These are phyloP conservation scores for Chironomus riparius DNA, from an alignment of 2,888 invertebrate species.

Conservation along the genomic window DNA sequence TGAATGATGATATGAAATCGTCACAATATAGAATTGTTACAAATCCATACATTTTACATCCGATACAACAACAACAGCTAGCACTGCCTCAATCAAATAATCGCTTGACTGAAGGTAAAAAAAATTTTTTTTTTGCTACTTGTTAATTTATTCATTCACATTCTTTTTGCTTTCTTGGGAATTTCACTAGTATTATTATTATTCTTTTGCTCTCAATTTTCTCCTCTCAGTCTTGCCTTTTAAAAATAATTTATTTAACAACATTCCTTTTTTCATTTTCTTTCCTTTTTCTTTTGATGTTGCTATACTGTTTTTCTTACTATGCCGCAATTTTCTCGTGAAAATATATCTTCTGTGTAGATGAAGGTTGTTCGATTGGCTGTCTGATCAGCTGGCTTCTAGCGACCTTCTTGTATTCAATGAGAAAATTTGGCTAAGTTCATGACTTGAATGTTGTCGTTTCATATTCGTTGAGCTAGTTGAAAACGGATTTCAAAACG, in stretches of 20 bases:
- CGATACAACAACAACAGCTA: not conserved
- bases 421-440: too few species aligned
- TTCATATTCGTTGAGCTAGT: too few species aligned
- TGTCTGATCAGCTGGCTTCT: too few species aligned
- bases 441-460: too few species aligned
- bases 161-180: not conserved
- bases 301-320: not conserved
- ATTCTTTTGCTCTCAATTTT: not conserved
- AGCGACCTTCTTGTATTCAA: too few species aligned
- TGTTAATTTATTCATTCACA: not conserved
- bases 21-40: not conserved
- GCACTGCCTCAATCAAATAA: constrained; percentile 3
- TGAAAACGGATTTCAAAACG: too few species aligned
- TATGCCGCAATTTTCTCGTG: not conserved
- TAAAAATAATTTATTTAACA: not conserved
- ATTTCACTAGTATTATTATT: not conserved
- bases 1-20: not conserved
- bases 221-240: not conserved
- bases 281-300: not conserved
- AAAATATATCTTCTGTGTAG: not conserved
- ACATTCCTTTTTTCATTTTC: not conserved
- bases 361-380: too few species aligned
- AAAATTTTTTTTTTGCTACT: not conserved
- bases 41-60: not conserved
- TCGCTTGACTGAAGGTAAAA: constrained; percentile 9